Evolutionary conservation across 2,888 invertebrate genomes (phyloP), one percentile per base, ranked within the genome.

Genomic region (Nematopogon swammerdamellus): DNA sequence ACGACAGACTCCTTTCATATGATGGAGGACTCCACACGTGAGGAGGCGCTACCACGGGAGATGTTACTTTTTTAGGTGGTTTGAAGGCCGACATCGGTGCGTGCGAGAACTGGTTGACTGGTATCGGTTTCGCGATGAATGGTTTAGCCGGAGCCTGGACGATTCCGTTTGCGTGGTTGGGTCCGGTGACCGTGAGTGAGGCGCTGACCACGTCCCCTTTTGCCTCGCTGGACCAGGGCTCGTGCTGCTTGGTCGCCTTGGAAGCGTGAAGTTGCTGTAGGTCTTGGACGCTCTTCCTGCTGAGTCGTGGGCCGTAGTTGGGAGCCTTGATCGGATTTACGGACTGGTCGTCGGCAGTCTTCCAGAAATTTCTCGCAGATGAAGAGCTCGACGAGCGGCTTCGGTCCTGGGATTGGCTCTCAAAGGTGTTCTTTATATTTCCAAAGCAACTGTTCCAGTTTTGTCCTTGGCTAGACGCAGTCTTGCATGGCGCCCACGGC

Each of bases 391-490:
- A 70, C 4, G 77, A 71, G n/a, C 76, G 62, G 49, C 67, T 66
- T 49, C 60, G 61, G 29, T 54, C 55, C 8, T 52, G 48, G 19
- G 50, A 49, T 6, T 62, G 77, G 44, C 81, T 83, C 62, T 94
- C 93, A 63, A 94, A 94, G 0, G 87, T 81, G 36, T 89, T 88
- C 66, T 92, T 92, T 30, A 94, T 88, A 58, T 89, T 88, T 0
- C 91, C 91, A 63, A 94, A 94, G 54, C 91, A 83, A 60, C 81
- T 90, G 59, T 85, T 89, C 93, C 94, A 94, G 59, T 91, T 89
- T 14, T 36, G 36, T 3, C 11, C 36, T 60, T 49, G 49, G 52
- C 44, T 14, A 50, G 42, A 3, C 3, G 36, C 36, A 3, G 36
- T 14, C 36, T 36, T 36, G 8, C 11, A 3, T 14, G 18, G 44